Percentiles rank a stretch among this genome's conserved stretches.
Evolutionary conservation across 2,888 invertebrate species (phyloP).

Genomic region (Trissonchulus latispiculum): DNA sequence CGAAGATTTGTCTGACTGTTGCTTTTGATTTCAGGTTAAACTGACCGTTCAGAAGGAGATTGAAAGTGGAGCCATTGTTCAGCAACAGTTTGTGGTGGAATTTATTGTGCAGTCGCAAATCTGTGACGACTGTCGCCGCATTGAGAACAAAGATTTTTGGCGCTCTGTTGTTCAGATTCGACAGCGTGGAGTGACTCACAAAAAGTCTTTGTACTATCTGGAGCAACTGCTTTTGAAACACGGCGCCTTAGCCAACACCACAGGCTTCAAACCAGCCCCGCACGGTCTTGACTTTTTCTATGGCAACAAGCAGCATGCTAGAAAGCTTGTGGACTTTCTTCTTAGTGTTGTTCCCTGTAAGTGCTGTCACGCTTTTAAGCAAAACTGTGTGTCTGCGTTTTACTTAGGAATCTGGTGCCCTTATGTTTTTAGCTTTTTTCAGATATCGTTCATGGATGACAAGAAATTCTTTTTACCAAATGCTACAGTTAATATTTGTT

Average conservation of each 20-base stretch:
- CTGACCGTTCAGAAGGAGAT: conserved; percentile 87
- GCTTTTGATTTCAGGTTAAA: conserved; percentile 52
- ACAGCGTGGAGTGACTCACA: conserved; percentile 67
- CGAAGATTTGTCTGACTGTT: too few species aligned
- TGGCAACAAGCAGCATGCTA: conserved; percentile 71
- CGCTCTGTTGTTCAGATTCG: conserved; percentile 61
- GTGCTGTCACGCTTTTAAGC: too few species aligned
- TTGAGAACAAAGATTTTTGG: conserved; percentile 97
- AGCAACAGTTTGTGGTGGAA: conserved; percentile 91
- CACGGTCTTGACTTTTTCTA: conserved; percentile 94
- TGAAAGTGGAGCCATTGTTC: conserved; percentile 72
- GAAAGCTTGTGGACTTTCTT: conserved; percentile 90
- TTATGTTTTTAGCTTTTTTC: too few species aligned
- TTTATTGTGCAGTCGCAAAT: conserved; percentile 81
- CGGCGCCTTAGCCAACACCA: conserved; percentile 74
- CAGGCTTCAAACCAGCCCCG: conserved; percentile 74
- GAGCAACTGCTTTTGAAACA: conserved; percentile 94
- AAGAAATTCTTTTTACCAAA: too few species aligned
- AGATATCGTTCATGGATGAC: too few species aligned
- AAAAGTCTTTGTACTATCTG: conserved; percentile 91
- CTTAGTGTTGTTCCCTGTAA: conserved; percentile 65
- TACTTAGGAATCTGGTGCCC: too few species aligned
- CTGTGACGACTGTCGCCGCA: conserved; percentile 92
- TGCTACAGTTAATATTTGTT: too few species aligned
- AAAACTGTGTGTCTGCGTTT: too few species aligned